Evolutionary conservation across 2,888 invertebrate species (phyloP), one percentile per base, ranked within the genome.

Genomic region (Drosophila pseudotalamancana): DNA sequence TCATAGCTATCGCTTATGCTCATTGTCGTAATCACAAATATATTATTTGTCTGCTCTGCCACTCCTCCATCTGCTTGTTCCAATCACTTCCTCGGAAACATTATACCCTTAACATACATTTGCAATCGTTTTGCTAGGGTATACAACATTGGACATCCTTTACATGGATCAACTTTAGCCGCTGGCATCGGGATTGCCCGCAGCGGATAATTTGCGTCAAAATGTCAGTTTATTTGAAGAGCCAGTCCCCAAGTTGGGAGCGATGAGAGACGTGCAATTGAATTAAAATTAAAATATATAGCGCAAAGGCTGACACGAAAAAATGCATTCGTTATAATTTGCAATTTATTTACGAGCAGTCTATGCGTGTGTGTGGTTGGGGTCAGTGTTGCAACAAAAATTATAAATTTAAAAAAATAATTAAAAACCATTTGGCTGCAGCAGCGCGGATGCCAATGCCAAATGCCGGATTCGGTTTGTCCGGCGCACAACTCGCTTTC

Each of bases 211-310:
- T 86, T 86, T 77, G 68, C 87, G 84, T 83, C 84, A 81, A 86
- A 77, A 65, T 86, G 81, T 79, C 84, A 63, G 84, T 66, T 83
- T 53, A 45, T 83, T 86, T 86, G 86, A 83, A 82, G 86, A 71
- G 77, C 39, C 64, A 46, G 53, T 42, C 55, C 56, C 42, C 57
- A 62, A 56, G 65, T 63, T 39, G 35, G 54, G 21, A 29, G 53
- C 66, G 66, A 60, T 66, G 80, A 77, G 74, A 71, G 78, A 71
- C 76, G 71, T 79, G 74, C 77, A 83, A 87, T 87, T 87, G 87
- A 87, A 83, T 87, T 87, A 85, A 83, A 87, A 87, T 82, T 85
- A 79, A 87, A 87, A 87, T 82, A 76, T 75, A 63, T 67, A 74
- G 57, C 68, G 46, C 64, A 65, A 40, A 64, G 46, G 54, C 55